Base-by-base conservation (phyloP, 2,113 vertebrate species). In the Suncus etruscus region DNA sequence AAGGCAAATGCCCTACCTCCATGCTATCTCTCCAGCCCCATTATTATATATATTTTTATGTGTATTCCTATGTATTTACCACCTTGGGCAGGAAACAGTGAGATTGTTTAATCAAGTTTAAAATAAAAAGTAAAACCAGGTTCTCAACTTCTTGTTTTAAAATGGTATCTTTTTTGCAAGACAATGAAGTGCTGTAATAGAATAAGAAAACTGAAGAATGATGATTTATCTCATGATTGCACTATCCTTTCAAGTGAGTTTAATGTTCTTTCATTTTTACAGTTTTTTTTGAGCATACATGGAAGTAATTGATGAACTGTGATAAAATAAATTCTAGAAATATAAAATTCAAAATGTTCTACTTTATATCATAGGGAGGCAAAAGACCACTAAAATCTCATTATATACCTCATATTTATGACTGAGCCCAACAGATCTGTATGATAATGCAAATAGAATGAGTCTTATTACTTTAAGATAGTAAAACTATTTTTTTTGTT, bases 321-420 rank as follows among this genome's bases (percentile, higher is more conserved):
- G 15, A 54, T 82, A 16, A 93, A 77, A 83, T 90, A 76, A 61
- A 86, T 76, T 76, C 48, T 93, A 89, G 31, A 22, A 47, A 73
- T 85, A 27, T 82, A 45, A 90, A 65, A 45, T 77, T 48, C 18
- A 45, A 81, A 81, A 63, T 65, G 39, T 86, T 76, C 69, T 15
- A 77, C 39, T 39, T 39, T 39, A 39, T 76, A 31, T 63, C 32
- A 72, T 22, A 72, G 22, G 39, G 82, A 83, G 58, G 82, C 11
- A 50, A n/a, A 74, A 79, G 58, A 63, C 82, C 50, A 47, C 27
- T 61, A 22, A 18, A 20, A 61, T 61, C 16, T 20, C 14, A 61
- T 22, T 61, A 61, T 61, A 54, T 61, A 58, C 39, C n/a, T 86
- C 81, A 75, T 24, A 86, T 86, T 74, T 86, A 39, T 61, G 74